Evolutionary conservation across 2,797 vertebrate genomes (phyloP), one percentile per base, ranked within the genome.

Genomic region (Sebastes diaconus): DNA sequence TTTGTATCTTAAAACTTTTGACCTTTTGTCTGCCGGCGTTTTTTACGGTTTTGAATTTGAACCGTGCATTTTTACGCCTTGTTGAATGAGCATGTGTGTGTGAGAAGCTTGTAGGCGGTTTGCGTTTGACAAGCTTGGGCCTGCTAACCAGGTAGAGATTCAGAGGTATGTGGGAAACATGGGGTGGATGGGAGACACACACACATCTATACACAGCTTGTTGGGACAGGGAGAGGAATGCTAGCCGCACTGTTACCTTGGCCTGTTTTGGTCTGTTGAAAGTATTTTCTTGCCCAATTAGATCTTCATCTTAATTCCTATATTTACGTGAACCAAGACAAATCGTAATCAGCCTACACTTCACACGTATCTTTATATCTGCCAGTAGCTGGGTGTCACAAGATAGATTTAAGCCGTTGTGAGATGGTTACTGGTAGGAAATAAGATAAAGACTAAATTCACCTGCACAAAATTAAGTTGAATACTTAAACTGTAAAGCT

Each of bases 161-260:
- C 75, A 77, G 85, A 90, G 88, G 93, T 92, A 94, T 93, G 93
- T 90, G 87, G 84, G 76, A 91, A 83, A 81, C 81, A 77, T 63
- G 65, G 66, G 73, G 69, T 89, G 70, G 80, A 90, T 86, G 79
- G 75, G 65, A 79, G 30, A 91, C 76, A 55, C 54, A 67, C 39
- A 77, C 75, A 83, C 76, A 70, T 66, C 63, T 80, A 70, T 24
- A 63, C 68, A 42, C 68, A 83, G 90, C 94, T 89, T 95, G 94
- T 95, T 73, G 71, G 89, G 92, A 94, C 95, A 95, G 77, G 92
- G 87, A 89, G 77, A 89, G 92, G 95, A 95, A 95, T 95, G 92
- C 87, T 80, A 70, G 83, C 77, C 72, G 42, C 87, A 84, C 78
- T 79, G 80, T 90, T 92, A 77, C 80, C 84, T 64, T n/a, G 25